phyloP scores from a whole-genome alignment of 2,888 invertebrate genomes.

The Artemia sp. region DNA sequence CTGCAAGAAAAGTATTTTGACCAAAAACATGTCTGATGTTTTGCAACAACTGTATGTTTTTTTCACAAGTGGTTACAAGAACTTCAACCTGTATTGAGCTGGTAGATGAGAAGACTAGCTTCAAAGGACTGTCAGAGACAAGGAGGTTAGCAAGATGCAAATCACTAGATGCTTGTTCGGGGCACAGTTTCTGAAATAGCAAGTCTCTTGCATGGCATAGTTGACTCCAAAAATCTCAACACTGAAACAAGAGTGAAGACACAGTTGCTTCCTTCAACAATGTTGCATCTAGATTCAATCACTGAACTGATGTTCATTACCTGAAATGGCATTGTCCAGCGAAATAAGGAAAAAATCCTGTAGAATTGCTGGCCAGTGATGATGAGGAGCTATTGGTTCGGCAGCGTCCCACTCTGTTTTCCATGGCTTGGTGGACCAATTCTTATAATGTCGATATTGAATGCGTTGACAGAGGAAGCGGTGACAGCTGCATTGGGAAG shows the following conservation, averaged over 20 bases:
- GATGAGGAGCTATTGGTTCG: no score
- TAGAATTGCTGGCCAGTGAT: no score
- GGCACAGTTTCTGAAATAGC: not conserved
- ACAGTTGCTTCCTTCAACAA: not conserved
- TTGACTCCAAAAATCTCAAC: not conserved
- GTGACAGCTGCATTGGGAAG: no score
- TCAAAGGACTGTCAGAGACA: conserved; percentile 15
- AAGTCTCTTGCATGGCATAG: not conserved
- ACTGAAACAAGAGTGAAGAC: not conserved
- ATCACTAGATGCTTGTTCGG: conserved; percentile 13
- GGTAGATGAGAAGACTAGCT: not conserved
- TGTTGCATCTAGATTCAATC: conserved; percentile 2
- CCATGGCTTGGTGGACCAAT: no score
- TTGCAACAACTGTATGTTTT: conserved; percentile 19
- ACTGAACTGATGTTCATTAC: not conserved
- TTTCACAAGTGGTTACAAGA: conserved; percentile 16
- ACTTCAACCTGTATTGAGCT: conserved; percentile 15
- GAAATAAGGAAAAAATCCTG: no score
- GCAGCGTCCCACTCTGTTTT: no score
- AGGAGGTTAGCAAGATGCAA: conserved; percentile 6
- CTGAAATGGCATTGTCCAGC: no score
- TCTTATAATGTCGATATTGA: no score
- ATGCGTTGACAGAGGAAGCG: no score
- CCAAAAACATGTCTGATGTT: conserved; percentile 11
- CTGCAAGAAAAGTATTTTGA: not conserved